phyloP scores from a whole-genome alignment of 1,140 invertebrate species.

The Zaprionus capensis region DNA sequence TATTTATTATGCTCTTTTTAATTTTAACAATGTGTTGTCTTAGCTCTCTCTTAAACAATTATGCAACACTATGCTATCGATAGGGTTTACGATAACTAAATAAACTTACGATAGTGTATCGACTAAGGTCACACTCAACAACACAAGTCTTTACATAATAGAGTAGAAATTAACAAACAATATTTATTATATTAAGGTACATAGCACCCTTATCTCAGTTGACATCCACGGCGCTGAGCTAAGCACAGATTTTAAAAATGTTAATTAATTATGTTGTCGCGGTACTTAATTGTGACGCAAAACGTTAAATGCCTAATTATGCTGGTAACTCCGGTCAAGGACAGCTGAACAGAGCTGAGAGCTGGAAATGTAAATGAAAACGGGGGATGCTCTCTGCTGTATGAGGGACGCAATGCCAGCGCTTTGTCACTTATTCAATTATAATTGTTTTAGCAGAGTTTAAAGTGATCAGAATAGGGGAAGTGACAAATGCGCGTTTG shows the following conservation, averaged over 20 bases:
- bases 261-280: conserved; percentile 73
- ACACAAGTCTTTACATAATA: too few relatives aligned
- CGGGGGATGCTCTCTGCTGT: conserved; percentile 10
- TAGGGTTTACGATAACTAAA: too few relatives aligned
- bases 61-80: too few relatives aligned
- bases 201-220: too few relatives aligned
- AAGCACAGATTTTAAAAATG: conserved; percentile 1
- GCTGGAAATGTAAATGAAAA: conserved; percentile 9
- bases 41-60: too few relatives aligned
- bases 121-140: too few relatives aligned
- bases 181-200: too few relatives aligned
- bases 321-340: conserved; percentile 63
- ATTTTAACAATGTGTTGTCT: too few relatives aligned
- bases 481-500: conserved; percentile 35
- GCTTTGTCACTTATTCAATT: conserved; percentile 48
- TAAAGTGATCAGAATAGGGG: conserved; percentile 66
- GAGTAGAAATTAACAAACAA: too few relatives aligned
- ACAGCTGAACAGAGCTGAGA: conserved; percentile 4
- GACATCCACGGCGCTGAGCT: too few relatives aligned
- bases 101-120: too few relatives aligned
- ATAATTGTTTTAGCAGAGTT: conserved; percentile 72
- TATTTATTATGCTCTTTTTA: too few relatives aligned
- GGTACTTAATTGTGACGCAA: conserved; percentile 61
- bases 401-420: not conserved
- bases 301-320: conserved; percentile 74